These are phyloP conservation scores for Drosophila neonasuta DNA, from an alignment of 2,888 invertebrate species.

Conservation along the genomic window DNA sequence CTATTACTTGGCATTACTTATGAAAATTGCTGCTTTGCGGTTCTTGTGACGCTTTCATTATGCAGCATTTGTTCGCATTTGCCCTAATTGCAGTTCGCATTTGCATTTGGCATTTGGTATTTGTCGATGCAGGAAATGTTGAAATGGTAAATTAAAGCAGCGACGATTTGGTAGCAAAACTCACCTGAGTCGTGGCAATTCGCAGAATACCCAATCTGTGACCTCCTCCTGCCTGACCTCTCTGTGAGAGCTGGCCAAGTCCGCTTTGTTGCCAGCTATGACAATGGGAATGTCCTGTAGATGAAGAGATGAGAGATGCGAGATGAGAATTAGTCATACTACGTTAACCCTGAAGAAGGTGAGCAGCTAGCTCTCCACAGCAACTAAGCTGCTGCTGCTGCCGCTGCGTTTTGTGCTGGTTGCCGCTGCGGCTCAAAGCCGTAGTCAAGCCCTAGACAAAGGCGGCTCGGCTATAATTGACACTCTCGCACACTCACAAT, in stretches of 20 bases:
- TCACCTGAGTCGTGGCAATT: constrained; percentile 88
- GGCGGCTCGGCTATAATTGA: constrained; percentile 54
- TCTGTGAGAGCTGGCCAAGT: constrained; percentile 87
- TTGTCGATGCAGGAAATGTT: constrained; percentile 8
- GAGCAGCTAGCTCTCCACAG: background rate
- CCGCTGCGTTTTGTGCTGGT: background rate
- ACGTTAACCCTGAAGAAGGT: constrained; percentile 1
- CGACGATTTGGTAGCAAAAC: constrained; percentile 27
- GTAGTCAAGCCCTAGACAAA: constrained; percentile 42
- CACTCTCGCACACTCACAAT: constrained; percentile 56
- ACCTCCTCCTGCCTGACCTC: constrained; percentile 91
- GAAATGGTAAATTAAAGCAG: constrained; percentile 35
- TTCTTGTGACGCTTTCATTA: constrained; percentile 36
- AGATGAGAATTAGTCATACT: constrained; percentile 41
- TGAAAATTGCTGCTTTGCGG: constrained; percentile 49
- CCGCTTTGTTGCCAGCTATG: constrained; percentile 93
- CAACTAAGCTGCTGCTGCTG: constrained; percentile 1
- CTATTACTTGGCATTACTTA: constrained; percentile 40
- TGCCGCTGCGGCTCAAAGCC: background rate
- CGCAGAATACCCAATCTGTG: constrained; percentile 90
- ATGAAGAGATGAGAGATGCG: constrained; percentile 10
- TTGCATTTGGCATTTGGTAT: constrained; percentile 24
- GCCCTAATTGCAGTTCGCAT: constrained; percentile 58
- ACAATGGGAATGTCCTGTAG: constrained; percentile 91
- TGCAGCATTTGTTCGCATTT: constrained; percentile 28